Percentiles rank a stretch among this genome's conserved stretches.
Evolutionary conservation across 2,797 vertebrate genomes (phyloP).

Genomic region (Megaceryle alcyon): DNA sequence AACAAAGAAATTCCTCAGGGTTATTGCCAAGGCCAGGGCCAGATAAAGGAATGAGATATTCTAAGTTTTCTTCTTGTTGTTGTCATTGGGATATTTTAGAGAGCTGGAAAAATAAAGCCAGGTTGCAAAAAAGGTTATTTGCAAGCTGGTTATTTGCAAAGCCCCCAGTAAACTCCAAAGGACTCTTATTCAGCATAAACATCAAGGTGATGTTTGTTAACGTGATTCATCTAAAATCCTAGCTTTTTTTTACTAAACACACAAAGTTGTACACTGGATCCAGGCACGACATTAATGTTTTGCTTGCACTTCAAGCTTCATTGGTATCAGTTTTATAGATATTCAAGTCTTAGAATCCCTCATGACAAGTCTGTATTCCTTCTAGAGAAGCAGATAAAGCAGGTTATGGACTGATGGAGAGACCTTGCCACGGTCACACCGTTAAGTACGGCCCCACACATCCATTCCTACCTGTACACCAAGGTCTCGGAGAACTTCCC

Average conservation of each 20-base stretch:
- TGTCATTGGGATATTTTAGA: neutral
- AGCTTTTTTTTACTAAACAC: neutral
- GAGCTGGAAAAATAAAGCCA: neutral
- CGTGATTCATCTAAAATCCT: neutral
- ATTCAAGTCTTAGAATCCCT: neutral
- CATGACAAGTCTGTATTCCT: neutral
- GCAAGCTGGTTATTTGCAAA: neutral
- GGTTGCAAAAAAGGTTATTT: neutral
- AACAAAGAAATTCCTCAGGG: conserved; percentile 52
- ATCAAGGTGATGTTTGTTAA: neutral
- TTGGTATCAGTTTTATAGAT: neutral
- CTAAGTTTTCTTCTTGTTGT: neutral
- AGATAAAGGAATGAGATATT: conserved; percentile 13
- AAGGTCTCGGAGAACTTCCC: neutral
- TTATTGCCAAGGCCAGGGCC: conserved; percentile 35
- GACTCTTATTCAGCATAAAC: fast-evolving
- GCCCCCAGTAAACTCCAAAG: neutral
- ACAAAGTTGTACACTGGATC: neutral
- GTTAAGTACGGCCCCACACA: neutral
- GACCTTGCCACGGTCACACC: neutral
- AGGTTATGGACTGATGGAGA: neutral
- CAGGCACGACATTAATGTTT: neutral
- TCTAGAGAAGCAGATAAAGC: neutral
- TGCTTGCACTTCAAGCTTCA: neutral
- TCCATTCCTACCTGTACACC: neutral